Conservation (phyloP, 2,888 invertebrate genomes). For the Palloptera scutellata region DNA sequence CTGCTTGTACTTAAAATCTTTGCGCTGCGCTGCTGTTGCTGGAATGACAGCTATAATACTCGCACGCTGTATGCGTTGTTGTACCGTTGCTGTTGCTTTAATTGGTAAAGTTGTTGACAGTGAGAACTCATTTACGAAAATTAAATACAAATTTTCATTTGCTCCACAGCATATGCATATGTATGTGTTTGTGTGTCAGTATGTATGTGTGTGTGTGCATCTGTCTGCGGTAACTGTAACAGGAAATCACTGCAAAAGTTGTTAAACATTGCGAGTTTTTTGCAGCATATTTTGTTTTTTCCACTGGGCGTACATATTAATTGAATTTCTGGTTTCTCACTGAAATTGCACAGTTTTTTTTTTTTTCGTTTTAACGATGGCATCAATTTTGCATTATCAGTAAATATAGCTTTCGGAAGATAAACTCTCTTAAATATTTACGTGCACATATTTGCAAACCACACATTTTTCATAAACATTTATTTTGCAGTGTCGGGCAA, state of each 20-base stretch:
- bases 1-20: neutral
- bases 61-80: neutral
- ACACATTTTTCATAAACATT: too few species aligned
- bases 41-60: neutral
- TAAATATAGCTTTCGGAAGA: too few species aligned
- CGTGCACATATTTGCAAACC: too few species aligned
- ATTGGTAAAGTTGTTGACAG: constrained; percentile 48
- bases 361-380: neutral
- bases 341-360: neutral
- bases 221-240: neutral
- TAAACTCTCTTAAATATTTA: too few species aligned
- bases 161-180: constrained; percentile 43
- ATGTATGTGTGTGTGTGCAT: neutral
- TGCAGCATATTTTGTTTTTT: neutral
- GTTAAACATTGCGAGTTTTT: too few species aligned
- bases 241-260: neutral
- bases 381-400: neutral
- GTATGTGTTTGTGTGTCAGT: neutral
- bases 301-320: neutral
- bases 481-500: too few species aligned
- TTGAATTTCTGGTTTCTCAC: neutral
- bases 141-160: constrained; percentile 59
- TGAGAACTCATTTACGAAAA: constrained; percentile 60
- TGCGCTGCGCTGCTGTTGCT: neutral
- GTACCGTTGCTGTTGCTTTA: constrained; percentile 38